Evolutionary conservation across 2,113 vertebrate species (phyloP), one percentile per base, ranked within the genome.

Genomic region (Pollimyrus isidori): DNA sequence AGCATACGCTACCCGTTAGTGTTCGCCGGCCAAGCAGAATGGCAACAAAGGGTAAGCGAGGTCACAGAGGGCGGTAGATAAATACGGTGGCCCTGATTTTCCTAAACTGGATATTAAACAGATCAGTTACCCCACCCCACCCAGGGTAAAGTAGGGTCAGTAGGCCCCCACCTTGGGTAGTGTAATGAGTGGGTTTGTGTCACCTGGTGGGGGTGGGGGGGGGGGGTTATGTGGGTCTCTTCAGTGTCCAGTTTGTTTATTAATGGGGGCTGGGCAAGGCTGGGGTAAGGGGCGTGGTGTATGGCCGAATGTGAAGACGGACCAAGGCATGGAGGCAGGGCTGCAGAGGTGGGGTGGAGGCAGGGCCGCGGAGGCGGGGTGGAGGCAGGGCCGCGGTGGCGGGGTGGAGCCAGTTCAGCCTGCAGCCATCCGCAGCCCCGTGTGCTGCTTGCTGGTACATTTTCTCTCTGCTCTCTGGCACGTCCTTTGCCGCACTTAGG

Each of bases 71-170:
- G 58, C 6, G 0, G 80, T 52, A 65, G 89, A 89, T 17, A 86
- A 89, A 69, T 58, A 65, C 56, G 76, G 73, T 35, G 30, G 48
- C 48, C 58, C 82, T 30, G 89, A 56, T 9, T 89, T 84, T 88
- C 13, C 56, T 39, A 85, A 86, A 89, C 30, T 53, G 80, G 42
- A 86, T 42, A 73, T 89, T 90, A 80, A n/a, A 23, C 21, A 58
- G 21, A 58, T 58, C 19, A 19, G 17, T 53, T 53, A 17, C 15
- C 52, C 11, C 3, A 17, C 52, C 52, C 52, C 3, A 17, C 52
- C 52, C 52, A 56, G 15, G 19, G 52, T 21, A 21, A 21, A 21
- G 5, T 1, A 56, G 56, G 56, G 7, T 58, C 23, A 58, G 21
- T 6, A 21, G 56, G 56, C 56, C 2, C 0, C 21, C 21, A 23